These are phyloP conservation scores for Operophtera brumata DNA, from an alignment of 2,888 invertebrate species.

Conservation along the genomic window DNA sequence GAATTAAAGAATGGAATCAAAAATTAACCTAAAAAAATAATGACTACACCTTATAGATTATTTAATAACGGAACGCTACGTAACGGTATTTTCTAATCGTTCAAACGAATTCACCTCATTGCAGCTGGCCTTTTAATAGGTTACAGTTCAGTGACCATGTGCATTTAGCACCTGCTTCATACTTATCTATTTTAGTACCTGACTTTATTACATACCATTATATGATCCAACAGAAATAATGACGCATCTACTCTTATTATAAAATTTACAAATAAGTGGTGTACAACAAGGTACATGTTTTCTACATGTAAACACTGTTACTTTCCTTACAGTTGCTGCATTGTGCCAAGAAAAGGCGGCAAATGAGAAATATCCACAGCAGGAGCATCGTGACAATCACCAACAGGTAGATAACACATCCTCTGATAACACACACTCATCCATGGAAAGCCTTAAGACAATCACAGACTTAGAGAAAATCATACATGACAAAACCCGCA, in stretches of 20 bases:
- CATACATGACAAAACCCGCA: slow-evolving; percentile 67
- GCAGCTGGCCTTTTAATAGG: too few species aligned
- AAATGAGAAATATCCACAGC: slow-evolving; percentile 42
- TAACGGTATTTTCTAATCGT: too few species aligned
- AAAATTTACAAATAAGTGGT: background rate
- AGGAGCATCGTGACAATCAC: slow-evolving; percentile 48
- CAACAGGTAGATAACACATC: slow-evolving; percentile 68
- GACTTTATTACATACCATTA: too few species aligned
- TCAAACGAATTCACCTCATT: too few species aligned
- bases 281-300: background rate
- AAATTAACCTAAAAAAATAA: too few species aligned
- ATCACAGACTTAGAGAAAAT: slow-evolving; percentile 72
- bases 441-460: slow-evolving; percentile 65
- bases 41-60: background rate
- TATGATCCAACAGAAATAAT: background rate
- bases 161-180: slow-evolving; percentile 6
- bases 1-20: too few species aligned
- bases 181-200: too few species aligned
- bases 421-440: slow-evolving; percentile 63
- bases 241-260: background rate
- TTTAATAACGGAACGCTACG: background rate
- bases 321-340: slow-evolving; percentile 51
- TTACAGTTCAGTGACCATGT: slow-evolving; percentile 5
- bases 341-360: slow-evolving; percentile 48
- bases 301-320: background rate